Conservation (phyloP, 2,113 vertebrate species). For the Urocitellus parryii region DNA sequence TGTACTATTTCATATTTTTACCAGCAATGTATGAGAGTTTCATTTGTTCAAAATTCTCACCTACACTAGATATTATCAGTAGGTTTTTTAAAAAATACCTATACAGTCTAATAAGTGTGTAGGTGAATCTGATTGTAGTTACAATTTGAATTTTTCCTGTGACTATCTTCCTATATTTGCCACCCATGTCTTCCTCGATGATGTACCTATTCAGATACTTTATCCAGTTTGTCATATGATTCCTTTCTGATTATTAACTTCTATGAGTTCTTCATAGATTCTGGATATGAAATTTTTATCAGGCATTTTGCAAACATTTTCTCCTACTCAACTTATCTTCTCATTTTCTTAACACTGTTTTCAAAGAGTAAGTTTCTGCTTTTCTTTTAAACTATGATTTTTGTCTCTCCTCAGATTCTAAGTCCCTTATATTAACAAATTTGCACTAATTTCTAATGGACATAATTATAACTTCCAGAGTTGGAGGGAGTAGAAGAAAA, state of each 20-base stretch:
- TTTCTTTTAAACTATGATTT: background rate
- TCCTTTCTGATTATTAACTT: constrained; percentile 31
- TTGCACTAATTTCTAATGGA: background rate
- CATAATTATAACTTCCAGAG: constrained; percentile 4
- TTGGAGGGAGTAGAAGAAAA: background rate
- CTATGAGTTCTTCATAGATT: background rate
- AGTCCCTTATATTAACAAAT: constrained; percentile 12
- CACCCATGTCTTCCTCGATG: background rate
- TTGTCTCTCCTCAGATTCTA: background rate
- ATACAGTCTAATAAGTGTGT: background rate
- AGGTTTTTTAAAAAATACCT: background rate
- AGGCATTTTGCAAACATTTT: constrained; percentile 22
- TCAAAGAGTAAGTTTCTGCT: background rate
- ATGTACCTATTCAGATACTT: constrained; percentile 4
- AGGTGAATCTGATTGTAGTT: background rate
- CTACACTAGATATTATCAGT: background rate
- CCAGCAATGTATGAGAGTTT: background rate
- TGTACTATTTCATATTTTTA: background rate
- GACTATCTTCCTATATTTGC: constrained; percentile 1
- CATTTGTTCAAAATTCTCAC: background rate
- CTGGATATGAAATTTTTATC: background rate
- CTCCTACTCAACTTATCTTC: background rate
- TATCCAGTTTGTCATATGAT: background rate
- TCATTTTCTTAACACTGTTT: background rate
- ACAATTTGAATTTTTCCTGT: background rate